Evolutionary conservation across 2,888 invertebrate genomes (phyloP).

Genomic region (Pseudococcus longispinus): DNA sequence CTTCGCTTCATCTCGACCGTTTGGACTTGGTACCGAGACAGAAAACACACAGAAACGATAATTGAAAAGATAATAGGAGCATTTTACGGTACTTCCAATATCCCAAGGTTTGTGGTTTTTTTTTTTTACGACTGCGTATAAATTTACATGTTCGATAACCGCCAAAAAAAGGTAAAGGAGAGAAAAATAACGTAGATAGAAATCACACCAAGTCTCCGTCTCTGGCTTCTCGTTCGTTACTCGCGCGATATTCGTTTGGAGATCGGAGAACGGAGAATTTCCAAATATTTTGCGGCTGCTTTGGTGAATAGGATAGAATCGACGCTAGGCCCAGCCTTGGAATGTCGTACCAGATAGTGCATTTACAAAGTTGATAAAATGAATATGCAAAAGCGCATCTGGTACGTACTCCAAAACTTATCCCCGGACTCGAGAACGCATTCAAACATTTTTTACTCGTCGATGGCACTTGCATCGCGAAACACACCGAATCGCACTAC

Average conservation of each 20-base stretch:
- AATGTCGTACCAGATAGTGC: conserved; percentile 99
- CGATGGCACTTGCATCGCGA: conserved; percentile 1
- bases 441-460: background rate
- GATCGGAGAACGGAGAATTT: background rate
- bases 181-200: background rate
- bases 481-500: background rate
- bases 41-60: background rate
- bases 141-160: background rate
- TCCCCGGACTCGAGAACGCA: conserved; percentile 59
- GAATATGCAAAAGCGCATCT: conserved; percentile 94
- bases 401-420: conserved; percentile 88
- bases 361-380: conserved; percentile 83
- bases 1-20: background rate
- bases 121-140: background rate
- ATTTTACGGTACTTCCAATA: background rate
- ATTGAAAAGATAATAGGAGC: background rate
- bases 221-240: background rate
- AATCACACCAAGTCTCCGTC: background rate
- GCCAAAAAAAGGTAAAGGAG: background rate
- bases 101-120: conserved; percentile 7
- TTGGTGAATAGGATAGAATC: background rate
- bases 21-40: background rate
- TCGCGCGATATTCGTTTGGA: too few species aligned
- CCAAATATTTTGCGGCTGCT: background rate
- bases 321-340: conserved; percentile 63